Base-by-base conservation (phyloP, 2,797 vertebrate species). In the Synanceia verrucosa region DNA sequence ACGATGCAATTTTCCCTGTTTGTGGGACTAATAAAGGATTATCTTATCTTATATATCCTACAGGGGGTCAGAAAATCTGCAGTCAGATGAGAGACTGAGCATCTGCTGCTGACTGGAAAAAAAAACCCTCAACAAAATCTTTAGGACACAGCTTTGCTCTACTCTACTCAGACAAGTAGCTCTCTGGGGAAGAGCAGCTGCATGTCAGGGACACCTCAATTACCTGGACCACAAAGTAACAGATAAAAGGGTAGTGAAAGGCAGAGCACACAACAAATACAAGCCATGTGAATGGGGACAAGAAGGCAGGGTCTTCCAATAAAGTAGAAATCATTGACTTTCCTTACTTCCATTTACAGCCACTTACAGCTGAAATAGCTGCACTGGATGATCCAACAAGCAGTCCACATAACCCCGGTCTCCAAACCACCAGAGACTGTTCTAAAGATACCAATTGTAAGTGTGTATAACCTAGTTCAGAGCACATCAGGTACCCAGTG, bases 401-500 rank as follows among this genome's bases (percentile, higher is more conserved):
- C 53, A 48, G 60, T 59, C 69, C 63, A 33, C 76, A 65, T 64
- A 74, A 70, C 29, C 68, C 28, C 31, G 56, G 29, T 65, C 68
- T 65, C 61, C 64, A 65, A 63, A 72, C 70, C 62, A 51, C 65
- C 10, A 9, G 77, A 59, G 84, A 83, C 65, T 44, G 60, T 73
- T 89, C 83, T 85, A 87, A 79, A 84, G 85, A 89, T 86, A 86
- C 81, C n/a, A 1, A 41, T 43, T 41, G 73, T 59, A 59, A 23
- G 66, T 39, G 47, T 34, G 55, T 71, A 71, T 88, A 86, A 90
- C 82, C 90, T 82, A 90, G 73, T 88, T 92, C 72, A 71, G 78
- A 78, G 86, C 73, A 88, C 81, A 88, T 91, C 84, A 90, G 86
- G 86, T 87, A 82, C 64, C 83, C 73, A 61, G 85, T 79, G 55